phyloP scores from a whole-genome alignment of 2,113 vertebrate genomes.

The Myodes glareolus region DNA sequence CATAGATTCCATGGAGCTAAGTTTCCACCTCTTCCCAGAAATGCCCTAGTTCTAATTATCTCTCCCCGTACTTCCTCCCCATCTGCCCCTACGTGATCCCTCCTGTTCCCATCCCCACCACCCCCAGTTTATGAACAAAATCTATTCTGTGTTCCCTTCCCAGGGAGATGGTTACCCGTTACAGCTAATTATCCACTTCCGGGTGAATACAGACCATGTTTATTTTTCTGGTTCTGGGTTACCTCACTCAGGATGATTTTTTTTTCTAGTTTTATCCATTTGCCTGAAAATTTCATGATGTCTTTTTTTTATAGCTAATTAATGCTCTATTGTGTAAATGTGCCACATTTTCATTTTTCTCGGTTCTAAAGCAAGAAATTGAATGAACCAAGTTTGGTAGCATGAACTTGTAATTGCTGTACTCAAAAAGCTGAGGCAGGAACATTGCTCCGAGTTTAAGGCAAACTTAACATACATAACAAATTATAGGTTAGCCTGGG shows the following conservation, averaged over 20 bases:
- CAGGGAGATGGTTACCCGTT: neutral
- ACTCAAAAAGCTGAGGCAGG: neutral
- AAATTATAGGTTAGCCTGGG: neutral
- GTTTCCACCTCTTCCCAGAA: neutral
- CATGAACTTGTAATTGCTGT: neutral
- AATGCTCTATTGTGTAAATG: neutral
- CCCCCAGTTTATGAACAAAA: neutral
- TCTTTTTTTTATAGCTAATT: neutral
- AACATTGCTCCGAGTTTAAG: neutral
- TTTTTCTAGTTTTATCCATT: neutral
- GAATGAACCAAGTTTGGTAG: neutral
- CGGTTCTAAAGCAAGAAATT: conserved; percentile 28
- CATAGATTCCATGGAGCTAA: neutral
- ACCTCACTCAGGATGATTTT: neutral
- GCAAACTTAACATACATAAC: neutral
- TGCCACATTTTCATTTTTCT: neutral
- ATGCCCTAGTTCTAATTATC: neutral
- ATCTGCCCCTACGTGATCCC: neutral
- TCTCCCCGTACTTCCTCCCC: neutral
- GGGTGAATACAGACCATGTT: neutral
- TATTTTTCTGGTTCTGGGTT: neutral
- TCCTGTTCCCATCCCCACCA: neutral
- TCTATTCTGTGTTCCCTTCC: neutral
- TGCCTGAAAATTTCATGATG: neutral
- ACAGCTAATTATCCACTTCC: neutral